Conservation (phyloP, 2,797 vertebrate species). For the Danio choprae region DNA sequence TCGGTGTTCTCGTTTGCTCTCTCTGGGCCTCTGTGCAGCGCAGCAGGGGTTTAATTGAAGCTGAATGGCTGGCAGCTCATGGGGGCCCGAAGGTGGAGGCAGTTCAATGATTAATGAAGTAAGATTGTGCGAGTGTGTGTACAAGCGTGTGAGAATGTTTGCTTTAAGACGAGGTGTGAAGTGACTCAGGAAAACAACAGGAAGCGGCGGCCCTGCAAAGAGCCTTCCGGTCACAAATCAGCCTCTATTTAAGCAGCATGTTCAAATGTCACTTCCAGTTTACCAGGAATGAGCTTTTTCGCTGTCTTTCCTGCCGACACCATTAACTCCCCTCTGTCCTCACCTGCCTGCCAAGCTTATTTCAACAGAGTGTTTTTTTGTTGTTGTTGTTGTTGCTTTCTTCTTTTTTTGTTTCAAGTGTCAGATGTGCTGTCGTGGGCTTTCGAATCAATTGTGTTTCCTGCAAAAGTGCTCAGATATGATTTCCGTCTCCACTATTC, state of each 20-base stretch:
- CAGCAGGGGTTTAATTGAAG: constrained; percentile 42
- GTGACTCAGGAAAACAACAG: constrained; percentile 33
- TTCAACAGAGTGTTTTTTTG: not conserved
- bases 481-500: constrained; percentile 2
- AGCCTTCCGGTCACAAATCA: constrained; percentile 29
- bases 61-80: constrained; percentile 20
- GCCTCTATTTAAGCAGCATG: not conserved
- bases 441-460: constrained; percentile 2
- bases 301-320: not conserved
- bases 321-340: constrained; percentile 10
- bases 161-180: constrained; percentile 37
- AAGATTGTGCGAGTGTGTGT: constrained; percentile 37
- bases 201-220: constrained; percentile 29
- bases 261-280: constrained; percentile 15
- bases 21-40: not conserved
- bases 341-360: not conserved
- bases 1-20: constrained; percentile 24
- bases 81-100: constrained; percentile 35
- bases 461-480: not conserved
- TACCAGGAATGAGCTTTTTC: not conserved
- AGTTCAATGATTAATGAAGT: constrained; percentile 57
- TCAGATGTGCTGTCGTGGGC: constrained; percentile 7
- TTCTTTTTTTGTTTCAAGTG: constrained; percentile 1
- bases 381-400: constrained; percentile 1
- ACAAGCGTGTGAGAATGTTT: constrained; percentile 38